Percentiles rank a stretch among this genome's conserved stretches.
phyloP scores from a whole-genome alignment of 2,888 invertebrate genomes.

The Empis stercorea region DNA sequence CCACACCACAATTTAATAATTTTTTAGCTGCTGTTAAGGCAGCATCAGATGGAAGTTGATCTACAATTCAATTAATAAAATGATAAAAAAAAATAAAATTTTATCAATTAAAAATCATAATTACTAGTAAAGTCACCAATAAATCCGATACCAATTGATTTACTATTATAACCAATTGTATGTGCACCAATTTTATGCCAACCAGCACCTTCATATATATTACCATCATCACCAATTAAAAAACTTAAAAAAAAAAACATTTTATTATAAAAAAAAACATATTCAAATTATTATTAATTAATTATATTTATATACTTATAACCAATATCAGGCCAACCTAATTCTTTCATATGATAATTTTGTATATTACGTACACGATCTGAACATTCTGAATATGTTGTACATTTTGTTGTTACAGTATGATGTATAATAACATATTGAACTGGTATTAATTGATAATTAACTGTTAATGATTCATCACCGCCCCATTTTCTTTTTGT shows the following conservation, averaged over 20 bases:
- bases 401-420: conserved; percentile 40
- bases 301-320: conserved; percentile 38
- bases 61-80: conserved; percentile 28
- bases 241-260: conserved; percentile 32
- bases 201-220: conserved; percentile 51
- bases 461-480: conserved; percentile 34
- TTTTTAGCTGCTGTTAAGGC: conserved; percentile 34
- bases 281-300: background rate
- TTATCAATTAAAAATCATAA: conserved; percentile 6
- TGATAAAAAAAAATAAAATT: background rate
- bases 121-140: conserved; percentile 42
- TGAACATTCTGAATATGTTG: conserved; percentile 36
- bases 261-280: background rate
- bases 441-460: conserved; percentile 46
- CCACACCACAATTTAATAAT: conserved; percentile 37
- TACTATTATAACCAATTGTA: conserved; percentile 44
- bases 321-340: conserved; percentile 42
- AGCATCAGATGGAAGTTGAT: conserved; percentile 28
- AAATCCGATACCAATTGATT: conserved; percentile 49
- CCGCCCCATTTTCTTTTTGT: conserved; percentile 49
- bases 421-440: conserved; percentile 45
- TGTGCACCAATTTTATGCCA: conserved; percentile 50
- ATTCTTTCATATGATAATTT: conserved; percentile 38
- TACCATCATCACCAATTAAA: conserved; percentile 49
- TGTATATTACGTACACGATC: conserved; percentile 39